phyloP scores from a whole-genome alignment of 2,888 invertebrate genomes.

The Cristatella mucedo region DNA sequence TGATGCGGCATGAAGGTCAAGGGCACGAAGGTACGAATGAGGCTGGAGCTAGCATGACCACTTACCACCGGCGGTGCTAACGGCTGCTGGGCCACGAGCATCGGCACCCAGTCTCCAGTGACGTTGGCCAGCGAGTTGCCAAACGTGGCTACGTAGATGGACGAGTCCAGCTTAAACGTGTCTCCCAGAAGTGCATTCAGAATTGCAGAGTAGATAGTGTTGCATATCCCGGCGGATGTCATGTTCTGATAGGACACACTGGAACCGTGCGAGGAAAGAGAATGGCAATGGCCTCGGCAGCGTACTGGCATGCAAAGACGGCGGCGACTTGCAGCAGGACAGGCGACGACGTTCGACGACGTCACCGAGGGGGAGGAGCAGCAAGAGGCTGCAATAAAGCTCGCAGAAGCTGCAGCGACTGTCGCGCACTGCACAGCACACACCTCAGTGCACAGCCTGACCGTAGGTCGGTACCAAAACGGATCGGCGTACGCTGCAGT shows the following conservation, averaged over 20 bases:
- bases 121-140: slow-evolving; percentile 23
- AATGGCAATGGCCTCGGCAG: background rate
- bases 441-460: slow-evolving; percentile 34
- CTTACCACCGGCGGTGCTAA: slow-evolving; percentile 2
- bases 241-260: slow-evolving; percentile 20
- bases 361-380: no score
- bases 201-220: slow-evolving; percentile 19
- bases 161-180: slow-evolving; percentile 6
- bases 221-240: slow-evolving; percentile 18
- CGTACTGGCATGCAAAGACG: background rate
- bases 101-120: slow-evolving; percentile 32
- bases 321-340: background rate
- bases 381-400: no score
- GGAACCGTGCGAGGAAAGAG: slow-evolving; percentile 8
- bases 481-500: slow-evolving; percentile 20
- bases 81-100: slow-evolving; percentile 14
- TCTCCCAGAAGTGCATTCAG: slow-evolving; percentile 19
- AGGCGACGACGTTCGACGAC: no score
- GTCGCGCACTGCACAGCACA: no score
- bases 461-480: slow-evolving; percentile 31
- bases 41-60: no score
- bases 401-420: no score
- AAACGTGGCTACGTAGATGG: slow-evolving; percentile 29
- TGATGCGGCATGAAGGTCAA: no score
- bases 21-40: no score